A percentile compares a stretch with the other conserved stretches of the same genome.
Conservation (phyloP, 2,797 vertebrate genomes). For the Hapalemur alaotrensis region DNA sequence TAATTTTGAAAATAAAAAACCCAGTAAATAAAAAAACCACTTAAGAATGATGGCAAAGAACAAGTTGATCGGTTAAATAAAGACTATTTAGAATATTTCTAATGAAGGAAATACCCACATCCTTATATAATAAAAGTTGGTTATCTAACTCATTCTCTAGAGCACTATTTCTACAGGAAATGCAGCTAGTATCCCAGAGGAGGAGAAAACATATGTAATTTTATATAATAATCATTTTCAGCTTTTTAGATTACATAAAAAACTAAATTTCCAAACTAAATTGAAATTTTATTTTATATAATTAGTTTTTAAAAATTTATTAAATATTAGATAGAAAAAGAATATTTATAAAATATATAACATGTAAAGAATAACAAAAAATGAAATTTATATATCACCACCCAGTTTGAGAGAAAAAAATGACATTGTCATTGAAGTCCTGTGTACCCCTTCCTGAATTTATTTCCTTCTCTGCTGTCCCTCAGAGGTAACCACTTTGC, state of each 20-base stretch:
- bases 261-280: background rate
- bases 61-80: slow-evolving; percentile 12
- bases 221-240: slow-evolving; percentile 27
- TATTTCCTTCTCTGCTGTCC: background rate
- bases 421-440: background rate
- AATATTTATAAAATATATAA: background rate
- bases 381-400: background rate
- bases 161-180: background rate
- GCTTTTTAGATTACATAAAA: background rate
- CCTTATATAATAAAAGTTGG: background rate
- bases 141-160: background rate
- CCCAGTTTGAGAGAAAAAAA: background rate
- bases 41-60: slow-evolving; percentile 29
- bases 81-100: background rate
- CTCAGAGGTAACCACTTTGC: background rate
- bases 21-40: background rate
- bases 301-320: background rate
- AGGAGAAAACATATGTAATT: background rate
- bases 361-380: background rate
- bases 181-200: background rate
- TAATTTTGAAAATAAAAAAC: background rate
- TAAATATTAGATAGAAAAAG: background rate
- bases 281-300: background rate
- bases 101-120: background rate
- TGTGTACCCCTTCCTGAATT: background rate